These are phyloP conservation scores for Dipodomys ordii DNA, from an alignment of 2,113 vertebrate species.

Conservation along the genomic window DNA sequence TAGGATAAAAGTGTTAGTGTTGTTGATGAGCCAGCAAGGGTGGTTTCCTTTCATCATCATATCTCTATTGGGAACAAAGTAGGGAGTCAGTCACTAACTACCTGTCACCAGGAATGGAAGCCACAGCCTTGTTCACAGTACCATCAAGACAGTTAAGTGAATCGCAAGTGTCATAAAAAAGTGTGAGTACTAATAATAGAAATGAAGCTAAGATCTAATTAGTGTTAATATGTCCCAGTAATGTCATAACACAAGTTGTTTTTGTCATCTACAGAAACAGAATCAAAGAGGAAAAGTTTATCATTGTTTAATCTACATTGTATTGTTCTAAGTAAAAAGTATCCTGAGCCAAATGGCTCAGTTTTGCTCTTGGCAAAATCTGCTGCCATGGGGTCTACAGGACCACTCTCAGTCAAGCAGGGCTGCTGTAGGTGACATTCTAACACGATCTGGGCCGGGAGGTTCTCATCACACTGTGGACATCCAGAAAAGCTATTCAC, in stretches of 20 bases:
- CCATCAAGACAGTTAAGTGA: neutral
- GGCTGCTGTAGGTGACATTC: neutral
- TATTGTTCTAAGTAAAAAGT: neutral
- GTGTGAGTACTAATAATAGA: constrained; percentile 21
- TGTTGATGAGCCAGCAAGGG: neutral
- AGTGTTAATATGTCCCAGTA: neutral
- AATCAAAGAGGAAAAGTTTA: neutral
- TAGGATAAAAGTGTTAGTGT: neutral
- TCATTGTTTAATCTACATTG: neutral
- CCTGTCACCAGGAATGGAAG: neutral
- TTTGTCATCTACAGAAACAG: neutral
- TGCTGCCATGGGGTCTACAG: neutral
- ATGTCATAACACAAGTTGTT: constrained; percentile 37
- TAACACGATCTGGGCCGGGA: neutral
- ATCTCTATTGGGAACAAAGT: neutral
- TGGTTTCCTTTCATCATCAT: neutral
- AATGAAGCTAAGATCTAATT: constrained; percentile 51
- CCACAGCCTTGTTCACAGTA: too few species aligned
- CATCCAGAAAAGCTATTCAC: neutral
- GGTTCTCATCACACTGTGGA: neutral
- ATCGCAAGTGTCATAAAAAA: constrained; percentile 11
- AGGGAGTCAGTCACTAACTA: neutral
- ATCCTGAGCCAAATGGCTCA: too few species aligned
- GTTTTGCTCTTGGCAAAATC: too few species aligned
- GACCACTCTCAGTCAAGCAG: neutral